These are phyloP conservation scores for Dicrurus megarhynchus DNA, from an alignment of 2,113 vertebrate genomes.

Conservation along the genomic window DNA sequence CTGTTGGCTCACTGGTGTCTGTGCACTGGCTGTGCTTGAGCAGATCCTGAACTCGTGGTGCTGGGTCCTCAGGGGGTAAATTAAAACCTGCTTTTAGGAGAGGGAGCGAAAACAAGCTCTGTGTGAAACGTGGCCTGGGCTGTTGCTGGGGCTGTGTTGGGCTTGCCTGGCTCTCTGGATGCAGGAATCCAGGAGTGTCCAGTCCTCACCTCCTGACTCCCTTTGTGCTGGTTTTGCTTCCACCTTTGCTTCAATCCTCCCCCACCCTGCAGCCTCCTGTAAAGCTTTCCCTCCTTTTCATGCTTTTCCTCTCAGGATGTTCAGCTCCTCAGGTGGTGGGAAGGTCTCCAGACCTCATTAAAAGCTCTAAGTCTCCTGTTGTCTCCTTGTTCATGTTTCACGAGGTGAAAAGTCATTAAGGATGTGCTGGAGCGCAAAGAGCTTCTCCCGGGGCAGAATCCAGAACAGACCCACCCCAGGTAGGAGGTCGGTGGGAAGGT, in stretches of 20 bases:
- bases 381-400: not conserved
- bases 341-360: not conserved
- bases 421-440: not conserved
- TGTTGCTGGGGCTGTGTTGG: not conserved
- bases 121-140: not conserved
- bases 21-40: not conserved
- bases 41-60: not conserved
- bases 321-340: not conserved
- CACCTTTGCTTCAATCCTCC: not conserved
- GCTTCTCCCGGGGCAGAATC: not conserved
- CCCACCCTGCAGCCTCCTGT: not conserved
- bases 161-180: not conserved
- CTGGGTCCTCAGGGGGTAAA: not conserved
- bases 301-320: not conserved
- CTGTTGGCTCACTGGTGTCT: not conserved
- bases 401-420: not conserved
- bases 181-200: not conserved
- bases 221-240: not conserved
- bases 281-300: not conserved
- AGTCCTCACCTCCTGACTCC: not conserved
- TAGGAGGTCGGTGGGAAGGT: not conserved
- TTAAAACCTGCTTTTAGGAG: not conserved
- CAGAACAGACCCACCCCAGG: not conserved
- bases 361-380: not conserved
- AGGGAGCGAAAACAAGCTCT: not conserved